Evolutionary conservation across 2,797 vertebrate genomes (phyloP).

Genomic region (Chromobotia macracanthus): DNA sequence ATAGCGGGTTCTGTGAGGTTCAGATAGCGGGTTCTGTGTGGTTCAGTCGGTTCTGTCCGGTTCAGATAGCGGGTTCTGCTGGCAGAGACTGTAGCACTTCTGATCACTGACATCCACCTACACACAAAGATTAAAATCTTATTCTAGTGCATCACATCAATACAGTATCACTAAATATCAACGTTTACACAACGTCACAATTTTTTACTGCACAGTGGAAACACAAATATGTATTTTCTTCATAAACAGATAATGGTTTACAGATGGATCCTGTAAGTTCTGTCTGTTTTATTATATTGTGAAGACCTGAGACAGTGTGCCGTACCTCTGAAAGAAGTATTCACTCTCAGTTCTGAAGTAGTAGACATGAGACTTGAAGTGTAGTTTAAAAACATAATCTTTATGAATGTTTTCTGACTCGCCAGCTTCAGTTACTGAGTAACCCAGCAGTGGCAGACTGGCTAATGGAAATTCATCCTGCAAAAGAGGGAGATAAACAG

Average conservation of each 20-base stretch:
- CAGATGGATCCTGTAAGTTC: no score
- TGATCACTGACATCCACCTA: slow-evolving; percentile 99
- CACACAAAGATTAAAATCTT: background rate
- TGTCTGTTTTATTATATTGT: background rate
- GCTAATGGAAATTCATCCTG: slow-evolving; percentile 97
- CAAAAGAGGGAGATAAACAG: slow-evolving; percentile 36
- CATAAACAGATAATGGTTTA: background rate
- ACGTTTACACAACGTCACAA: background rate
- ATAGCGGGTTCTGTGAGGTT: background rate
- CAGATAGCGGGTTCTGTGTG: slow-evolving; percentile 36
- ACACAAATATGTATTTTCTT: background rate
- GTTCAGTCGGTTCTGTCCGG: slow-evolving; percentile 89
- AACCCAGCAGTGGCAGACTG: slow-evolving; percentile 94
- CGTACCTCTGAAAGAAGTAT: slow-evolving; percentile 94
- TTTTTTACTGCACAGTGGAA: background rate
- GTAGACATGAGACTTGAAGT: slow-evolving; percentile 98
- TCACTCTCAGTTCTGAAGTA: slow-evolving; percentile 97
- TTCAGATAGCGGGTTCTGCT: slow-evolving; percentile 80
- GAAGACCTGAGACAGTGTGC: background rate
- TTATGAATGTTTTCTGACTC: slow-evolving; percentile 97
- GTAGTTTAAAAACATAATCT: slow-evolving; percentile 97
- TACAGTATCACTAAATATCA: background rate
- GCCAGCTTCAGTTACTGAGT: slow-evolving; percentile 91
- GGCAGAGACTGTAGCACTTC: slow-evolving; percentile 89
- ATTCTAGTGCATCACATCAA: background rate